Conservation (phyloP, 1,140 invertebrate species). For the Eriocheir sinensis region DNA sequence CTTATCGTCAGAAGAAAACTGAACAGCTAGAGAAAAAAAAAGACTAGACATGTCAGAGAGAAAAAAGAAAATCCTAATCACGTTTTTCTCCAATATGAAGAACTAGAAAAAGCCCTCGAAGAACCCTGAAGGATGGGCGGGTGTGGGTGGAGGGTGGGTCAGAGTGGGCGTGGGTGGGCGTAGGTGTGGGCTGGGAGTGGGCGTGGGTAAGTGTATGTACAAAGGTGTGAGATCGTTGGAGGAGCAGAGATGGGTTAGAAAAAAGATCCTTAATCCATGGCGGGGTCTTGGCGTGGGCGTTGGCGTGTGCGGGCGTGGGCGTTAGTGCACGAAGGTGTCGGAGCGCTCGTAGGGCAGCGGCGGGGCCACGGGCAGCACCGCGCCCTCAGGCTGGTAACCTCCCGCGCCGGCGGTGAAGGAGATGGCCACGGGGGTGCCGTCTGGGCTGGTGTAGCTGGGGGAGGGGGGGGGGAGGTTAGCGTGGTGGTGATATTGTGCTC, state of each 20-base stretch:
- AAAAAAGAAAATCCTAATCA: too few species aligned
- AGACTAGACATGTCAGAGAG: too few species aligned
- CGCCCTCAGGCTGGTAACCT: constrained; percentile 84
- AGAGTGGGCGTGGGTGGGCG: too few species aligned
- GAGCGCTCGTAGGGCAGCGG: constrained; percentile 50
- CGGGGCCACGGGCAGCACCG: constrained; percentile 82
- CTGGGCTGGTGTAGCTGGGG: constrained; percentile 83
- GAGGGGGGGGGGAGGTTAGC: background rate
- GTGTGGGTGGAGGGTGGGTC: too few species aligned
- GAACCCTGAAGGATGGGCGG: too few species aligned
- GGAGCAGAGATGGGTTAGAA: constrained; percentile 44
- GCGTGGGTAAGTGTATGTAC: background rate
- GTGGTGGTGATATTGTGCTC: background rate
- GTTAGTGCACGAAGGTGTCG: background rate
- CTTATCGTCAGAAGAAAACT: too few species aligned
- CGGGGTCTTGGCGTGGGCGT: background rate
- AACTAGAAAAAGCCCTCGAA: too few species aligned
- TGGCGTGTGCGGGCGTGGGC: background rate
- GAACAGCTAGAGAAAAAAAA: too few species aligned
- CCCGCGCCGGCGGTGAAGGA: constrained; percentile 82
- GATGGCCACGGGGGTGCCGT: constrained; percentile 83
- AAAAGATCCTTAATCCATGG: too few species aligned
- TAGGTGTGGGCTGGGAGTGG: too few species aligned
- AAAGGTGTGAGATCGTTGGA: background rate
- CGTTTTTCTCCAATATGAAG: too few species aligned